Conservation (phyloP, 2,113 vertebrate genomes). For the Micronycteris hirsuta region DNA sequence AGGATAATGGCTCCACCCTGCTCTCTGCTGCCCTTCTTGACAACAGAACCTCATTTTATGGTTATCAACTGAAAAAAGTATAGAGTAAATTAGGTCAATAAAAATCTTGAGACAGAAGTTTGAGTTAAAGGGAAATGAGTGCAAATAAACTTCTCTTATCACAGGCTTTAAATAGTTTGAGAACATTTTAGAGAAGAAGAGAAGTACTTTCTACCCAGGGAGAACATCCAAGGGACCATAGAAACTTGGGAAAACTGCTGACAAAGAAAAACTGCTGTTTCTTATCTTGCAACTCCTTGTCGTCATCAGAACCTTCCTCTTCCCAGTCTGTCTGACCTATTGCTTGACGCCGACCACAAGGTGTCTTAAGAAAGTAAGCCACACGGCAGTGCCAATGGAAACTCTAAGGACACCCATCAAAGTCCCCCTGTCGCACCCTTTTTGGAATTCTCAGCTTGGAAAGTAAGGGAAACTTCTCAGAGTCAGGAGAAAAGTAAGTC, state of each 20-base stretch:
- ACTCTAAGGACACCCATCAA: neutral
- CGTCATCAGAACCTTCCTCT: neutral
- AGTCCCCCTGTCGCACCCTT: no score
- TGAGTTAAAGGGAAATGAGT: neutral
- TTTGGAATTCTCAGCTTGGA: neutral
- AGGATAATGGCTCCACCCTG: neutral
- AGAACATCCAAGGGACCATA: neutral
- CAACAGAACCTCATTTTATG: neutral
- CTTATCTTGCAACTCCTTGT: neutral
- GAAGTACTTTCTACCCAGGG: neutral
- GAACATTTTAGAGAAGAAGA: constrained; percentile 8
- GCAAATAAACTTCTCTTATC: neutral
- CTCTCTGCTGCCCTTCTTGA: neutral
- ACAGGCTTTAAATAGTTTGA: constrained; percentile 2
- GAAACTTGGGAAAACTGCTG: neutral
- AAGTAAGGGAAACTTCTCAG: neutral
- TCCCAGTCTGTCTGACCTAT: neutral
- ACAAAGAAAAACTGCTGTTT: neutral
- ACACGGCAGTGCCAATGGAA: neutral
- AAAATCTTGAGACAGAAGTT: neutral
- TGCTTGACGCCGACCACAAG: neutral
- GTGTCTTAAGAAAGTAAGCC: neutral
- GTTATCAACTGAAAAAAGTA: constrained; percentile 19
- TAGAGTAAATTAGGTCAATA: neutral
- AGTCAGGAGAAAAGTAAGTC: neutral